These are phyloP conservation scores for Copsychus sechellarum DNA, from an alignment of 2,113 vertebrate species.

Conservation along the genomic window DNA sequence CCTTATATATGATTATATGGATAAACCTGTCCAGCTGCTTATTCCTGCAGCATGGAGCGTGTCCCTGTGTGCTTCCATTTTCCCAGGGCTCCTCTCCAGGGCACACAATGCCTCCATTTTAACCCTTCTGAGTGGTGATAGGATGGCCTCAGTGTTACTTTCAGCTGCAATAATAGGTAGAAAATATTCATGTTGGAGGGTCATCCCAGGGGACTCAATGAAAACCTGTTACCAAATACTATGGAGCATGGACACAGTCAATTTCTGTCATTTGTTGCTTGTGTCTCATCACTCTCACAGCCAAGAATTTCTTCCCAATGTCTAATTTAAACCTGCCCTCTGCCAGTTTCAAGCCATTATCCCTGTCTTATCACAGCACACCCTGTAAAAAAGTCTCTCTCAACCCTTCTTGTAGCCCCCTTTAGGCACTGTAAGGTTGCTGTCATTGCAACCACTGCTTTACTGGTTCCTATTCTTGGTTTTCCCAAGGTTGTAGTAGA, in stretches of 20 bases:
- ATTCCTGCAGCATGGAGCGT: neutral
- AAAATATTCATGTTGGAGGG: neutral
- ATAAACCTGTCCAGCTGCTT: neutral
- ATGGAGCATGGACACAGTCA: neutral
- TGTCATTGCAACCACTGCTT: neutral
- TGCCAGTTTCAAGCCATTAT: neutral
- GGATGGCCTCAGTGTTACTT: neutral
- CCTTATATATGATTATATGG: neutral
- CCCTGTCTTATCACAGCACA: neutral
- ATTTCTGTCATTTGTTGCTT: neutral
- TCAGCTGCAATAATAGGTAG: neutral
- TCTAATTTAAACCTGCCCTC: neutral
- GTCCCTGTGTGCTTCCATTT: neutral
- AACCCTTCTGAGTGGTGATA: neutral
- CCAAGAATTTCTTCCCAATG: neutral
- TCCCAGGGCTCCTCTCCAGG: neutral
- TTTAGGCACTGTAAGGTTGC: neutral
- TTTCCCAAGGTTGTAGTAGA: neutral
- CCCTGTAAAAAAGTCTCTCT: neutral
- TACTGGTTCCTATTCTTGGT: neutral
- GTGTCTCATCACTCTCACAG: neutral
- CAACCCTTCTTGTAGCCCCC: neutral
- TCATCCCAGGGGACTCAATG: neutral
- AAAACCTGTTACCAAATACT: neutral
- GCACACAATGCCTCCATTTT: neutral